Evolutionary conservation across 2,888 invertebrate species (phyloP), one percentile per base, ranked within the genome.

Genomic region (Erpobdella octoculata): DNA sequence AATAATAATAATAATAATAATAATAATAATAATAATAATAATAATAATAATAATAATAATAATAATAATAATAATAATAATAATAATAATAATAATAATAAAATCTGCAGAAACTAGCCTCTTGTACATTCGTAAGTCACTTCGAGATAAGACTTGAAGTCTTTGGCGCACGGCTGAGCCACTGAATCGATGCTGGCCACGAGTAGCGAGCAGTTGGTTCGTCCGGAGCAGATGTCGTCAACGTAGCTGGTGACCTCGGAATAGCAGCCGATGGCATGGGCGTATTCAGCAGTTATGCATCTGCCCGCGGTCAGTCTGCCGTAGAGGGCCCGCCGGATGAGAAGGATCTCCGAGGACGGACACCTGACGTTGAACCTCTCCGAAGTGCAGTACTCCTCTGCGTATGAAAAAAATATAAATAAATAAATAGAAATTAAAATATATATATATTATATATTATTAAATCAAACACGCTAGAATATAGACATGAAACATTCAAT

Each of bases 91-190:
- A 41, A 12, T n/a, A 41, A 41, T 15, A 41, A n/a, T 41, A 41
- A 41, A 15, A 12, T 41, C n/a, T 15, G 12, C 15, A 64, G 25
- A 33, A 33, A 18, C 71, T 8, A 12, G 74, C 76, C 75, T 66
- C 36, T 70, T 25, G 74, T 73, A 64, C 76, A 76, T n/a, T 71
- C 53, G 71, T 75, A 73, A 31, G 70, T 73, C 65, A 72, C 75
- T 62, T 76, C 75, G 12, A 76, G 71, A 71, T 74, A 76, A 28
- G 75, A 70, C 38, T 75, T 75, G 72, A 76, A 73, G 69, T 76
- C 75, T 66, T 75, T 76, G 69, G 69, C 64, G 61, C 76, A 76
- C 6, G 76, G 76, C 67, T 76, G 76, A 33, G 74, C 75, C 6
- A 75, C 67, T n/a, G 69, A 67, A 48, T 76, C 75, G 53, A 76